These are phyloP conservation scores for Aplodontia rufa DNA, from an alignment of 2,113 vertebrate species.

Conservation along the genomic window DNA sequence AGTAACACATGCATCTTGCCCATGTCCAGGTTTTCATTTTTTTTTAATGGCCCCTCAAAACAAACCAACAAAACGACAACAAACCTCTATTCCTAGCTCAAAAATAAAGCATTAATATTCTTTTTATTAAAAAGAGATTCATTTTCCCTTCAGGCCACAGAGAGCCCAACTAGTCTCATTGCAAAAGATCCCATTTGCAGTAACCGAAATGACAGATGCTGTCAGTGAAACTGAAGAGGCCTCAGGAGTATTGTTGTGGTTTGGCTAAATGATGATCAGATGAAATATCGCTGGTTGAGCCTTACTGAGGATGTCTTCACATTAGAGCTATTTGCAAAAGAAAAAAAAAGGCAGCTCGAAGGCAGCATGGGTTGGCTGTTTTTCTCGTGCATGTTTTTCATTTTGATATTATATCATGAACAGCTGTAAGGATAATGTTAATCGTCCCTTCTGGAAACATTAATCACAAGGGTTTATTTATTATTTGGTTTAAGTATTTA, in stretches of 20 bases:
- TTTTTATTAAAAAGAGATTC: conserved; percentile 10
- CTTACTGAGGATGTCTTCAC: conserved; percentile 83
- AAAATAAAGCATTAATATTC: conserved; percentile 42
- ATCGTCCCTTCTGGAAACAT: conserved; percentile 88
- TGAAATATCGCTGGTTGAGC: conserved; percentile 83
- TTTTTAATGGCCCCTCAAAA: background rate
- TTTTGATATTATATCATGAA: conserved; percentile 88
- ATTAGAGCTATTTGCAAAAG: conserved; percentile 75
- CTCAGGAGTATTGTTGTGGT: conserved; percentile 81
- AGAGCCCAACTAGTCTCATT: conserved; percentile 59
- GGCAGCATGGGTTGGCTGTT: conserved; percentile 78
- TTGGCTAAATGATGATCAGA: conserved; percentile 84
- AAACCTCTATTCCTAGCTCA: conserved; percentile 63
- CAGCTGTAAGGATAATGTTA: conserved; percentile 88
- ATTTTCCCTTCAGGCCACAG: conserved; percentile 71
- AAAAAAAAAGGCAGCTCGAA: conserved; percentile 58
- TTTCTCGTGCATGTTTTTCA: conserved; percentile 84
- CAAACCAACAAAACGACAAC: background rate
- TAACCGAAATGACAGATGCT: conserved; percentile 80
- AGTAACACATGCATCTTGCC: conserved; percentile 52
- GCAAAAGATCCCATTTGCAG: conserved; percentile 79
- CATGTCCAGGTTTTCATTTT: conserved; percentile 14
- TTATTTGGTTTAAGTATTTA: conserved; percentile 87
- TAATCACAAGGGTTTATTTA: conserved; percentile 86
- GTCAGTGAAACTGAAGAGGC: conserved; percentile 84